Base-by-base conservation (phyloP, 2,113 vertebrate genomes). In the Crotophaga sulcirostris region DNA sequence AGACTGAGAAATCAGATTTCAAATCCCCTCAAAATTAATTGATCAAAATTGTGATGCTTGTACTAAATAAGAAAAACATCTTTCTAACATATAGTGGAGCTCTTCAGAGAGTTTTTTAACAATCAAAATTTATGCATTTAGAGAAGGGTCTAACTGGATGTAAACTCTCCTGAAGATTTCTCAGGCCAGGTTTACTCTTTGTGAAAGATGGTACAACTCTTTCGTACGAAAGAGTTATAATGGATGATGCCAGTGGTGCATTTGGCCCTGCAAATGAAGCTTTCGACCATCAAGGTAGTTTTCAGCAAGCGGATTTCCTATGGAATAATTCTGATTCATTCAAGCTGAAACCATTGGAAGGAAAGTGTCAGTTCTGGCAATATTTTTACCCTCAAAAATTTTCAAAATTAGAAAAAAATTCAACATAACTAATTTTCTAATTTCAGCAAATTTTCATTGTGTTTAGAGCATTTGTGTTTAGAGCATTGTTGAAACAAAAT, bases 61-160 rank as follows among this genome's bases (percentile, higher is more conserved):
- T 64, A 70, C 52, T 82, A 55, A 70, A 67, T 49, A 24, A 60
- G 40, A 56, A 79, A 87, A 70, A 36, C 33, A 2, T 47, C 23
- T 51, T 72, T 36, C 21, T 54, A 77, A 33, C 14, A 33, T 68
- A 8, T 36, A 47, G 58, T 7, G 13, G 23, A 44, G 31, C 7
- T 82, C 13, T 31, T 34, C 47, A 12, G 21, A 56, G 34, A 63
- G 18, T 8, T 78, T 69, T 90, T 69, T 23, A 54, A 58, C 49
- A 40, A 20, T 45, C 34, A 86, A 64, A 86, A 81, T 77, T 2
- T 28, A 54, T 58, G 17, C 7, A 52, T 75, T 91, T 77, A 62
- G 31, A 28, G 77, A 80, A 56, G 16, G 11, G 5, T 23, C 34
- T 44, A 13, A 0, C 0, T 42, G 66, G 26, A 64, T 85, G 9